These are phyloP conservation scores for Craseonycteris thonglongyai DNA, from an alignment of 2,113 vertebrate genomes.

Conservation along the genomic window DNA sequence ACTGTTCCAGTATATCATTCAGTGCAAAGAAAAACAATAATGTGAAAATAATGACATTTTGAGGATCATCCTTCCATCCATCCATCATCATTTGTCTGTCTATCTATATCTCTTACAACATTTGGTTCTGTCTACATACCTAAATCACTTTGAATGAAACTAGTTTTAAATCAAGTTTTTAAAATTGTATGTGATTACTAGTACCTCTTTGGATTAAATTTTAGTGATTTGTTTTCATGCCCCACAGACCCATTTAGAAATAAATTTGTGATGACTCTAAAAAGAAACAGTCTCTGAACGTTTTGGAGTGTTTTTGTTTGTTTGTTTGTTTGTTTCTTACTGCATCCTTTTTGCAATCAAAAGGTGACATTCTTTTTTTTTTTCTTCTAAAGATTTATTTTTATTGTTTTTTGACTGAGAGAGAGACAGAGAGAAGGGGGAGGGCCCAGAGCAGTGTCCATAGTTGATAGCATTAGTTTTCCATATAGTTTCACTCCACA, in stretches of 20 bases:
- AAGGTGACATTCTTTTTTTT: background rate
- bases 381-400: too few relatives aligned
- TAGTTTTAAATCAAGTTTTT: background rate
- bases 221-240: background rate
- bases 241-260: background rate
- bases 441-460: too few relatives aligned
- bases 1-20: background rate
- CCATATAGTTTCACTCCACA: too few relatives aligned
- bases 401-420: too few relatives aligned
- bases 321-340: too few relatives aligned
- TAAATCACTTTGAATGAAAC: conserved; percentile 7
- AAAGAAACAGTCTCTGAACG: background rate
- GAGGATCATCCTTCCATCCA: background rate
- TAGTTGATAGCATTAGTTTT: too few relatives aligned
- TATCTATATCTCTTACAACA: background rate
- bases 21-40: background rate
- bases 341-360: background rate
- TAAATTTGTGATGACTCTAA: background rate
- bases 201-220: background rate
- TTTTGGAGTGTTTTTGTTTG: too few relatives aligned
- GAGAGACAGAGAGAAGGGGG: too few relatives aligned
- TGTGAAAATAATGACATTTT: background rate
- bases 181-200: background rate
- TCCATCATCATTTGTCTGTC: background rate
- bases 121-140: background rate